These are phyloP conservation scores for Neosilurus mollespiculum DNA, from an alignment of 2,797 vertebrate genomes.

Conservation along the genomic window DNA sequence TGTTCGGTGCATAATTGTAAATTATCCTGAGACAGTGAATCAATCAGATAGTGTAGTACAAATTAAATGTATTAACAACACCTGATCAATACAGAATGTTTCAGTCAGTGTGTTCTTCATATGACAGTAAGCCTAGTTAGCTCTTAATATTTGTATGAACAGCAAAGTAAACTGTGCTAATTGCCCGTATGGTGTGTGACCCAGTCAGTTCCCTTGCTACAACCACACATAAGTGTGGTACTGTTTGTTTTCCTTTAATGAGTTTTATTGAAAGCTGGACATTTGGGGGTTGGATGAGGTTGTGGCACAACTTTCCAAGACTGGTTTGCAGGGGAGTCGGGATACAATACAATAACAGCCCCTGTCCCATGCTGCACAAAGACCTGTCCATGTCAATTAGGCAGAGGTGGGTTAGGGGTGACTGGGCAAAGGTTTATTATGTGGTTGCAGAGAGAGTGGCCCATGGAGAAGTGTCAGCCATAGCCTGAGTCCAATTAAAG, in stretches of 20 bases:
- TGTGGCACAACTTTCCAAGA: slow-evolving; percentile 40
- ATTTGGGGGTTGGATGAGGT: slow-evolving; percentile 2
- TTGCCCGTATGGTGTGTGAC: not conserved
- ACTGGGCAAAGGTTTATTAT: slow-evolving; percentile 92
- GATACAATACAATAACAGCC: slow-evolving; percentile 76
- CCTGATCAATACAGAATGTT: not conserved
- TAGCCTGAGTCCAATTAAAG: slow-evolving; percentile 87
- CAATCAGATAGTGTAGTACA: too few relatives aligned
- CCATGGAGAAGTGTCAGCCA: slow-evolving; percentile 69
- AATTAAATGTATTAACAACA: not conserved
- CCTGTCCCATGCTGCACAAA: slow-evolving; percentile 78
- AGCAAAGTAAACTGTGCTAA: slow-evolving; percentile 4
- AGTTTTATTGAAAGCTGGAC: slow-evolving; percentile 56
- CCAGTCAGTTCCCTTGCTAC: slow-evolving; percentile 45
- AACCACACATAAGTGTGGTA: slow-evolving; percentile 70
- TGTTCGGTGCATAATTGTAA: too few relatives aligned
- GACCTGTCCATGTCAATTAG: slow-evolving; percentile 90
- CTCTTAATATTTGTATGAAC: slow-evolving; percentile 6
- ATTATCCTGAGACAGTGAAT: too few relatives aligned
- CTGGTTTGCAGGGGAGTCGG: slow-evolving; percentile 56
- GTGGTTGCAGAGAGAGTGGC: slow-evolving; percentile 84
- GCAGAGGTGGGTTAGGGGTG: slow-evolving; percentile 70
- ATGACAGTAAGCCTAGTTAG: slow-evolving; percentile 18
- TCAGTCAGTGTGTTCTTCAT: not conserved
- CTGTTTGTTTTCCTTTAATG: slow-evolving; percentile 68